phyloP scores from a whole-genome alignment of 2,113 vertebrate genomes.

The Electrona antarctica region DNA sequence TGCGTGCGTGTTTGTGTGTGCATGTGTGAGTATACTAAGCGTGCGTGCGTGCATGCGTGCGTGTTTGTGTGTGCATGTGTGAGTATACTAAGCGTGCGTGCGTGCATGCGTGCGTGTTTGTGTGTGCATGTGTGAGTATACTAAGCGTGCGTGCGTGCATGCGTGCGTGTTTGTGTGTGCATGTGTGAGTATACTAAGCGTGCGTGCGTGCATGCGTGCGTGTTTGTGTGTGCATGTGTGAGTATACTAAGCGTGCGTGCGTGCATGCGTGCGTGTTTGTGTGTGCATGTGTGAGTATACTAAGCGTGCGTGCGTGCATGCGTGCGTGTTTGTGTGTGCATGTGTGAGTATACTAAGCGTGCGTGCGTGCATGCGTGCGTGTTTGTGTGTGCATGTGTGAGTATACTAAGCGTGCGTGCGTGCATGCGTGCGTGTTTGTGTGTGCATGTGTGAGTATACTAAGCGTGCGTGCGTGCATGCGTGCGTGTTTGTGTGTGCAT shows the following conservation, averaged over 20 bases:
- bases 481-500: not conserved
- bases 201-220: not conserved
- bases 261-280: not conserved
- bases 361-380: not conserved
- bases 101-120: not conserved
- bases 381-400: not conserved
- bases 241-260: too few relatives aligned
- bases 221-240: conserved; percentile 5
- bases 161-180: not conserved
- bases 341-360: too few relatives aligned
- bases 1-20: not conserved
- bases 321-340: not conserved
- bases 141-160: too few relatives aligned
- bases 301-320: not conserved
- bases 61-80: not conserved
- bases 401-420: too few relatives aligned
- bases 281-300: too few relatives aligned
- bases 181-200: too few relatives aligned
- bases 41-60: not conserved
- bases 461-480: not conserved
- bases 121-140: too few relatives aligned
- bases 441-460: not conserved
- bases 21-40: too few relatives aligned
- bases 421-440: not conserved
- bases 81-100: too few relatives aligned